A percentile compares a stretch with the other conserved stretches of the same genome.
Conservation (phyloP, 2,113 vertebrate genomes). For the Mastomys natalensis region DNA sequence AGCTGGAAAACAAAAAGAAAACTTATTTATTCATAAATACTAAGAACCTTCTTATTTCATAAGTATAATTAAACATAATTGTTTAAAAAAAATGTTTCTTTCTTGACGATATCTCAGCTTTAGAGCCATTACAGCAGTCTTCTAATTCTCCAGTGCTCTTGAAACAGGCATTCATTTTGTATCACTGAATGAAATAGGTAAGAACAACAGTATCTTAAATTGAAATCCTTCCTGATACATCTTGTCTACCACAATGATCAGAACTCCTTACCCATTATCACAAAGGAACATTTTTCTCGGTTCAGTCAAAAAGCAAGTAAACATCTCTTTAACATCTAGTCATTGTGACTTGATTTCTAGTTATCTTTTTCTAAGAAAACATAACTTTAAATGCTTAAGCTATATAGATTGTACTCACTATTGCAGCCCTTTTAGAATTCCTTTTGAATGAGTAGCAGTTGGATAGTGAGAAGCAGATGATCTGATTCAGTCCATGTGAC, state of each 20-base stretch:
- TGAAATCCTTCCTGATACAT: not conserved
- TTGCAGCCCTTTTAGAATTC: not conserved
- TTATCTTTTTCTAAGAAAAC: conserved; percentile 25
- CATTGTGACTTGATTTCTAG: not conserved
- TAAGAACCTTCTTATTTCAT: conserved; percentile 52
- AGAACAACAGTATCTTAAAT: not conserved
- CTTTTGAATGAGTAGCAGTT: not conserved
- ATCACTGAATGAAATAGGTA: conserved; percentile 15
- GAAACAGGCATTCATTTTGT: conserved; percentile 5
- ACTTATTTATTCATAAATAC: conserved; percentile 70
- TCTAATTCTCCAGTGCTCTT: conserved; percentile 40
- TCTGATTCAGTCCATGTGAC: not conserved
- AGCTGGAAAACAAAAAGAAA: conserved; percentile 55
- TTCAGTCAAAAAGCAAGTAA: conserved; percentile 26
- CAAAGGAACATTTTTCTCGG: not conserved
- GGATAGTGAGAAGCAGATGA: not conserved
- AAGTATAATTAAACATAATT: conserved; percentile 68
- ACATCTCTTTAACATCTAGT: not conserved
- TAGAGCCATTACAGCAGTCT: conserved; percentile 33
- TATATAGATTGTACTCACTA: too few species aligned
- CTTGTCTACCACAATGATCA: not conserved
- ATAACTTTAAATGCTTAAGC: not conserved
- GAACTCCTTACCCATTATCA: not conserved
- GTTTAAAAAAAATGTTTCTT: conserved; percentile 35
- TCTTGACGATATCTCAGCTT: conserved; percentile 5